A percentile compares a stretch with the other conserved stretches of the same genome.
phyloP scores from a whole-genome alignment of 2,113 vertebrate species.

The Pseudopipra pipra region DNA sequence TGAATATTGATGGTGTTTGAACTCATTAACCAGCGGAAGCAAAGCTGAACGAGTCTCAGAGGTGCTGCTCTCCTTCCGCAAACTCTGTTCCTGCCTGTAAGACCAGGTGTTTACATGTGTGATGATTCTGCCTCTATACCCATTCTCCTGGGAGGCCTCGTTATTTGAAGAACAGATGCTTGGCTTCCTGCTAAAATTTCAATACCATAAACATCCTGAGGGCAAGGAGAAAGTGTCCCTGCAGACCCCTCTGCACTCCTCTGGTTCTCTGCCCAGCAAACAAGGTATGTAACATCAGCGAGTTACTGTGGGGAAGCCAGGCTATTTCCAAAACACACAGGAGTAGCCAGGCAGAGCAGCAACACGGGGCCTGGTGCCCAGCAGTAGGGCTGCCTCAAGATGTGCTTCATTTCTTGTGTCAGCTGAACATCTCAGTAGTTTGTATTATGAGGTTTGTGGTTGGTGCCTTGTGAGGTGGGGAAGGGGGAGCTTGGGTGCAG shows the following conservation, averaged over 20 bases:
- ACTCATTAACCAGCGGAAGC: slow-evolving; percentile 24
- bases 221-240: neutral
- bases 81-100: neutral
- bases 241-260: neutral
- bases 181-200: slow-evolving; percentile 47
- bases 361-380: neutral
- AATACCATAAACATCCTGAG: neutral
- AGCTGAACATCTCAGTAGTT: neutral
- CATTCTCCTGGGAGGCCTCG: neutral
- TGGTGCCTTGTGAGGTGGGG: neutral
- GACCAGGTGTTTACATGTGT: slow-evolving; percentile 20
- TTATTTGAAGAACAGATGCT: slow-evolving; percentile 39
- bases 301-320: neutral
- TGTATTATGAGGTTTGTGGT: neutral
- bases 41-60: slow-evolving; percentile 28
- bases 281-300: neutral
- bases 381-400: neutral
- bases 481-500: neutral
- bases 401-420: neutral
- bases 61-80: neutral
- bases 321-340: neutral
- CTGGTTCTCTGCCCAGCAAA: neutral
- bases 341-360: neutral
- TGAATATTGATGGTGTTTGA: slow-evolving; percentile 36
- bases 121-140: neutral